A percentile compares a stretch with the other conserved stretches of the same genome.
phyloP scores from a whole-genome alignment of 2,888 invertebrate species.

The Lepidocyrtinus sp. region DNA sequence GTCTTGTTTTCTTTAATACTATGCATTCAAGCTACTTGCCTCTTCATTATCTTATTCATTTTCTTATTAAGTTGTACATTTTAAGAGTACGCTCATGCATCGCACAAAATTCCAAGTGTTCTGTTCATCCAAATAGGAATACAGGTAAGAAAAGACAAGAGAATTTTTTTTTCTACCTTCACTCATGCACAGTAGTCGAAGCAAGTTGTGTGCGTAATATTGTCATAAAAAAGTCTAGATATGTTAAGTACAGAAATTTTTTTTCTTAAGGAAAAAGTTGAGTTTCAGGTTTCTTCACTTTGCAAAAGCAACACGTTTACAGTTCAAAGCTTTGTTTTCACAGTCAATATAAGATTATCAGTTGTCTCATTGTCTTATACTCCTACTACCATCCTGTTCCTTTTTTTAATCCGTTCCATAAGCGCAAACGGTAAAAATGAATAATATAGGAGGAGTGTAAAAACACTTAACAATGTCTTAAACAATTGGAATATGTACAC shows the following conservation, averaged over 20 bases:
- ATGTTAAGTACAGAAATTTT: slow-evolving; percentile 2
- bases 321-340: not conserved
- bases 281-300: slow-evolving; percentile 50
- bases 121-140: too few species aligned
- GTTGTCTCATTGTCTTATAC: not conserved
- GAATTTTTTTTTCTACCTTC: not conserved
- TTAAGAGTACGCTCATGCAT: slow-evolving; percentile 1
- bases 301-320: not conserved
- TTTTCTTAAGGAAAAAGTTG: slow-evolving; percentile 34
- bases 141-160: too few species aligned
- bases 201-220: slow-evolving; percentile 27
- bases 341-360: not conserved
- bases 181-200: not conserved
- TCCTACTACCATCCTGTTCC: slow-evolving; percentile 23
- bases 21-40: too few species aligned
- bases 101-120: not conserved
- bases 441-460: slow-evolving; percentile 40
- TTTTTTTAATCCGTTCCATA: not conserved
- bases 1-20: slow-evolving; percentile 32
- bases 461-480: slow-evolving; percentile 56
- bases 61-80: slow-evolving; percentile 50
- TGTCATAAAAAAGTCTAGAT: slow-evolving; percentile 45
- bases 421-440: slow-evolving; percentile 1
- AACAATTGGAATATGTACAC: slow-evolving; percentile 3
- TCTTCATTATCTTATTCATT: slow-evolving; percentile 11